Conservation (phyloP, 2,113 vertebrate species). For the Rhombomys opimus region DNA sequence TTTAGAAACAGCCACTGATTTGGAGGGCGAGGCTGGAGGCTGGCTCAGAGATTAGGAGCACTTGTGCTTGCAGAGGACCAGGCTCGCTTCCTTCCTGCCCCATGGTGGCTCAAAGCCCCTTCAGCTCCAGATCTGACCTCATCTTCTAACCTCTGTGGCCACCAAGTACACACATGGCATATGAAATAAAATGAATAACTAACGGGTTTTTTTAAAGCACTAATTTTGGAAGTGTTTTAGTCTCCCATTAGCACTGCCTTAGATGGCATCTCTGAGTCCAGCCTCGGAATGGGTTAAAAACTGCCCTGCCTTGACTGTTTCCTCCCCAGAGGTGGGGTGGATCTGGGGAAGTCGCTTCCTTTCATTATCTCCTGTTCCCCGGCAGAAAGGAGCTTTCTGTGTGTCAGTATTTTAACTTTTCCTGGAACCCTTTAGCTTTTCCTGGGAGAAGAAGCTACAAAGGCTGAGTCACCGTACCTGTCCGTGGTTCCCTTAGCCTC, state of each 20-base stretch:
- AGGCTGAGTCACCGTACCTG: not conserved
- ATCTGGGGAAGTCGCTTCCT: not conserved
- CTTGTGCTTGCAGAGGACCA: not conserved
- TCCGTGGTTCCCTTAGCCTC: not conserved
- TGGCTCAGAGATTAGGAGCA: not conserved
- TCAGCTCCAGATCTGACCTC: not conserved
- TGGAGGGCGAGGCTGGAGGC: not conserved
- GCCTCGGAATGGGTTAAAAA: not conserved
- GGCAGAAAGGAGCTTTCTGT: not conserved
- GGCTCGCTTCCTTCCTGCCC: not conserved
- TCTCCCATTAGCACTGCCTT: not conserved
- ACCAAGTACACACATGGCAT: not conserved
- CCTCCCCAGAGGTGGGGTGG: not conserved
- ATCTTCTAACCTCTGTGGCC: not conserved
- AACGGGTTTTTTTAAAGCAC: not conserved
- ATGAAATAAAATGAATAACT: not conserved
- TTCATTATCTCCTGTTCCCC: not conserved
- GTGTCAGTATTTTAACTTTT: not conserved
- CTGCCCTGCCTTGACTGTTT: not conserved
- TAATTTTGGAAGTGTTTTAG: not conserved
- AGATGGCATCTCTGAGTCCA: not conserved
- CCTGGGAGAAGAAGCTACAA: not conserved
- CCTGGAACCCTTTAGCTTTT: not conserved
- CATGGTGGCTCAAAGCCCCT: not conserved
- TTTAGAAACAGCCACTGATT: not conserved